Evolutionary conservation across 2,113 vertebrate species (phyloP), one percentile per base, ranked within the genome.

Genomic region (Vireo altiloquus): DNA sequence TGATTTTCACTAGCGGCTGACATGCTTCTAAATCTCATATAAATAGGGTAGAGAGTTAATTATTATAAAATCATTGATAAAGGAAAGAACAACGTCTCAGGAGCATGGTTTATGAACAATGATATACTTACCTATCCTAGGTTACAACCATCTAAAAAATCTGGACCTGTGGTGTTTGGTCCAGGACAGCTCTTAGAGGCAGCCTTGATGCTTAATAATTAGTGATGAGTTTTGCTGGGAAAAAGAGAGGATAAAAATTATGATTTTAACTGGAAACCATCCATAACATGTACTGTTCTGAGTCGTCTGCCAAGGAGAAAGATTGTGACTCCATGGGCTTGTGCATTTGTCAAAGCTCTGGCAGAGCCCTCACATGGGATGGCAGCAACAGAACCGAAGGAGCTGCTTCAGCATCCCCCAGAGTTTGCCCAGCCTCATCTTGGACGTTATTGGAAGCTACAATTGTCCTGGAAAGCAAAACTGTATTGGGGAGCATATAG

Each of bases 291-390:
- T 71, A 61, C 6, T 66, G 8, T 28, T 35, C 52, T 66, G 42
- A 0, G 0, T 47, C 12, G 17, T 63, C 39, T 87, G 15, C 47
- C 56, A 59, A 35, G 28, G n/a, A 63, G 52, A 50, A 78, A 1
- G 1, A 37, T 10, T 46, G 37, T 8, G 12, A 47, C 11, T 7
- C 2, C 24, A 19, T 1, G 23, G 42, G 13, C 18, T 72, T 0
- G 0, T 47, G 19, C 37, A 66, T 60, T 59, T 35, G 37, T 68
- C n/a, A 54, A 66, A 85, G 61, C 0, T 3, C 42, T 59, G 35
- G 30, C 79, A 47, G 16, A 61, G 16, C 35, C 39, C 24, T 54
- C 22, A 7, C 0, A 0, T 23, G 6, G 24, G 53, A 47, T 16
- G 18, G 4, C 15, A 8, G 40, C 68, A 31, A 21, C 11, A 40